phyloP scores from a whole-genome alignment of 2,888 invertebrate genomes.

The Colostygia pectinataria region DNA sequence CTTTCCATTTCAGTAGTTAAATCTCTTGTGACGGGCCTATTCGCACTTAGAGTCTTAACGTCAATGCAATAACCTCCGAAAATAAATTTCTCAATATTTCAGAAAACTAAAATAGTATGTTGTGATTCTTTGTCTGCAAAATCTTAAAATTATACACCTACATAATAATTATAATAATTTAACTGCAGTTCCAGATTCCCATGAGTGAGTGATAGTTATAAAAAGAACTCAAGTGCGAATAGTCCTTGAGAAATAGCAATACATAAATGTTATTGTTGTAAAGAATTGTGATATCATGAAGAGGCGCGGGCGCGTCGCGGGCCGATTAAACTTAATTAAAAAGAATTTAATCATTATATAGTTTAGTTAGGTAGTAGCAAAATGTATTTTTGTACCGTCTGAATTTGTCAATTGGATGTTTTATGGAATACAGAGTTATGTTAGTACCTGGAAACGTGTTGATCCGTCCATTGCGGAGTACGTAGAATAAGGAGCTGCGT shows the following conservation, averaged over 20 bases:
- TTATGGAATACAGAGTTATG: slow-evolving; percentile 51
- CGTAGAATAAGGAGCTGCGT: slow-evolving; percentile 67
- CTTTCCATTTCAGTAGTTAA: slow-evolving; percentile 20
- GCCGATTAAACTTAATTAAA: slow-evolving; percentile 37
- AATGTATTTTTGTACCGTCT: slow-evolving; percentile 76
- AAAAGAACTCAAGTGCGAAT: slow-evolving; percentile 10
- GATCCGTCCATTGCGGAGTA: slow-evolving; percentile 76
- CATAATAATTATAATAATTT: no score
- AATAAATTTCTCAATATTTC: no score
- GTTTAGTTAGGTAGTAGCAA: slow-evolving; percentile 72
- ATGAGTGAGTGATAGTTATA: no score
- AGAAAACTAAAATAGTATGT: no score
- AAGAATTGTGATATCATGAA: slow-evolving; percentile 61
- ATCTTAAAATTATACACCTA: no score
- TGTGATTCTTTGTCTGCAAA: no score
- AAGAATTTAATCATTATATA: slow-evolving; percentile 60
- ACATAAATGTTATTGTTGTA: slow-evolving; percentile 56
- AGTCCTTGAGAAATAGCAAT: slow-evolving; percentile 22
- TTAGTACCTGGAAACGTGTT: slow-evolving; percentile 69
- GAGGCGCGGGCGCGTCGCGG: slow-evolving; percentile 61
- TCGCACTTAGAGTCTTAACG: not conserved
- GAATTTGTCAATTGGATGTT: slow-evolving; percentile 64
- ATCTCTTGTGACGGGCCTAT: slow-evolving; percentile 11
- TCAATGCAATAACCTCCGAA: no score
- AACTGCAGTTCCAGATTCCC: no score